Evolutionary conservation across 2,797 vertebrate species (phyloP), one percentile per base, ranked within the genome.

Genomic region (Ispidina lecontei): DNA sequence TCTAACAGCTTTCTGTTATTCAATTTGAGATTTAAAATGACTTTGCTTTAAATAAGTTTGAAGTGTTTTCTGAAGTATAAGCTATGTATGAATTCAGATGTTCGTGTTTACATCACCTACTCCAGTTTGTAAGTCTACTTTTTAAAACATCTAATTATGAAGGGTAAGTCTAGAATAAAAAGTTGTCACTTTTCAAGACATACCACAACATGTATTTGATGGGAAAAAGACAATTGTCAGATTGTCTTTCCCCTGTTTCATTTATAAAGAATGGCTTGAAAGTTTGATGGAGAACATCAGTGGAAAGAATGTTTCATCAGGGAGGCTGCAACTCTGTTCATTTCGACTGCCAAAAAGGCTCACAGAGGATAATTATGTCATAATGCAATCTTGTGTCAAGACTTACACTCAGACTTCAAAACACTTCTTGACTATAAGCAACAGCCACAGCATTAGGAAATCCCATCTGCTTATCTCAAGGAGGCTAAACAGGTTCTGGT

Each of bases 361-460:
- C 39, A 63, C 28, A 75, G 62, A 88, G 56, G 55, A 69, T 31
- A 80, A 54, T 89, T 39, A 77, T 63, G 31, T 44, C 75, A 85
- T 51, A 94, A 87, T 90, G 56, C 43, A 82, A 65, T 54, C 31
- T 83, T 88, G 47, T 94, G 91, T 86, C 76, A 59, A 59, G 72
- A 90, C 43, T 59, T 77, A 74, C 47, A 70, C 46, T 54, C 84
- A 95, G 88, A 86, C 73, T 93, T 94, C 88, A 87, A 92, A 97
- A 91, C 81, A 69, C 16, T 86, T 78, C 31, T 74, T 74, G 67
- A 47, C 70, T 65, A 51, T 9, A 6, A 90, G 35, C 5, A 3
- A 94, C 95, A 91, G 73, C 68, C 64, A 81, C 76, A 93, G 84
- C 70, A 76, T 44, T 88, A 82, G 79, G 82, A 92, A 93, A 94